Evolutionary conservation across 2,888 invertebrate genomes (phyloP).

Genomic region (Mythimna pallens): DNA sequence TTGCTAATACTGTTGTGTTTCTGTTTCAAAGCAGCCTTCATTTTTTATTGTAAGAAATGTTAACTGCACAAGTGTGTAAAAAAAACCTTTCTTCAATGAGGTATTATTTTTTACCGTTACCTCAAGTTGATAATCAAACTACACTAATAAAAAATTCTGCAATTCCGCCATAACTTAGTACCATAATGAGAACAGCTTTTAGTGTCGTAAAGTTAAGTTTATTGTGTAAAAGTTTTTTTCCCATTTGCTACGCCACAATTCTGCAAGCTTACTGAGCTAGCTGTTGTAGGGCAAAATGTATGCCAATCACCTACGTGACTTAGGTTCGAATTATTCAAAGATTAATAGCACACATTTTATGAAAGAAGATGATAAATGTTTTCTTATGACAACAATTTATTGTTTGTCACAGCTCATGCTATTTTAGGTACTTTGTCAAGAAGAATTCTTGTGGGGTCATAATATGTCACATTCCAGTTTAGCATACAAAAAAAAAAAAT

Average conservation of each 20-base stretch:
- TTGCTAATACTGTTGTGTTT: neutral
- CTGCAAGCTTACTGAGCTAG: slow-evolving; percentile 4
- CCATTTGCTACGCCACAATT: slow-evolving; percentile 36
- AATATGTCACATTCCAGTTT: slow-evolving; percentile 7
- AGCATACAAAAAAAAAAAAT: neutral
- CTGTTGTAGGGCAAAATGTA: slow-evolving; percentile 8
- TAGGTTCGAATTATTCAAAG: slow-evolving; percentile 28
- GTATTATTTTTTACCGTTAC: slow-evolving; percentile 12
- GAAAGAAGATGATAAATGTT: slow-evolving; percentile 21
- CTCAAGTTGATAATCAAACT: slow-evolving; percentile 12
- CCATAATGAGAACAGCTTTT: slow-evolving; percentile 28
- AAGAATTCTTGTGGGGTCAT: neutral
- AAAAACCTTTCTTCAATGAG: neutral
- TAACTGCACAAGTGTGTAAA: neutral
- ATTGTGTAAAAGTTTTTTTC: slow-evolving; percentile 36
- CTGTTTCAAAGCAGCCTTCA: neutral
- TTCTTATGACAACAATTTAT: slow-evolving; percentile 30
- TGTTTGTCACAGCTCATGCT: neutral
- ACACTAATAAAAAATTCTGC: slow-evolving; percentile 29
- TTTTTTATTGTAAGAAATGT: slow-evolving; percentile 3
- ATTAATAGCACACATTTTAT: slow-evolving; percentile 12
- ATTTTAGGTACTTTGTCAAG: slow-evolving; percentile 8
- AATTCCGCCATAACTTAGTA: slow-evolving; percentile 20
- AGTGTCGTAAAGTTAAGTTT: slow-evolving; percentile 22
- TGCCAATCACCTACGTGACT: slow-evolving; percentile 44